Evolutionary conservation across 2,797 vertebrate genomes (phyloP), one percentile per base, ranked within the genome.

Genomic region (Molothrus ater): DNA sequence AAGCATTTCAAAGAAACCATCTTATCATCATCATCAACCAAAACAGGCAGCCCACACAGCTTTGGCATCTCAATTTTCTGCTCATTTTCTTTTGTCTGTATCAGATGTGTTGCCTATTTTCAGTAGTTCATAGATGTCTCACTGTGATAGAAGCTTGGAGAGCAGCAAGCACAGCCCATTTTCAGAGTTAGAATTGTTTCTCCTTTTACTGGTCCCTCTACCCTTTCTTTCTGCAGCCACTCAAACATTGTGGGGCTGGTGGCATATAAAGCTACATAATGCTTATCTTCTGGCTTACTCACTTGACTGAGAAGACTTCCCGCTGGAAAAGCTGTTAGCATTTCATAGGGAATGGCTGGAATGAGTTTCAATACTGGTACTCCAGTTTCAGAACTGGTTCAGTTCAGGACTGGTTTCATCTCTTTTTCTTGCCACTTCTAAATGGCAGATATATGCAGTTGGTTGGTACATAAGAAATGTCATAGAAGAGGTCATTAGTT

Each of bases 21-120:
- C 60, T 87, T 92, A 36, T 86, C 66, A 65, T 87, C 34, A 38
- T 40, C 80, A 87, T 11, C 80, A 91, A 15, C 74, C 50, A 80
- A 93, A 95, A 61, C 72, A 86, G 47, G 50, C 88, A 87, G 54
- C 75, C 81, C 65, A 47, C 81, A 32, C 47, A 86, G 54, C 43
- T 59, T 69, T 94, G 81, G 61, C 74, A 63, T 80, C 92, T 95
- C 86, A 68, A 93, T 95, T 91, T 95, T 95, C 68, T 71, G 28
- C 68, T 91, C 15, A 24, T 91, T 96, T 95, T 92, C 88, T 94
- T 86, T 71, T 81, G 71, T 90, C 90, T 1, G 0, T 64, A 73
- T 85, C 2, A 7, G 42, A 73, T 79, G 17, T 11, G 9, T 88
- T 93, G 73, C 45, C 64, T 66, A 0, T 95, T 93, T 95, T 80